Conservation (phyloP, 2,113 vertebrate genomes). For the Okapia johnstoni region DNA sequence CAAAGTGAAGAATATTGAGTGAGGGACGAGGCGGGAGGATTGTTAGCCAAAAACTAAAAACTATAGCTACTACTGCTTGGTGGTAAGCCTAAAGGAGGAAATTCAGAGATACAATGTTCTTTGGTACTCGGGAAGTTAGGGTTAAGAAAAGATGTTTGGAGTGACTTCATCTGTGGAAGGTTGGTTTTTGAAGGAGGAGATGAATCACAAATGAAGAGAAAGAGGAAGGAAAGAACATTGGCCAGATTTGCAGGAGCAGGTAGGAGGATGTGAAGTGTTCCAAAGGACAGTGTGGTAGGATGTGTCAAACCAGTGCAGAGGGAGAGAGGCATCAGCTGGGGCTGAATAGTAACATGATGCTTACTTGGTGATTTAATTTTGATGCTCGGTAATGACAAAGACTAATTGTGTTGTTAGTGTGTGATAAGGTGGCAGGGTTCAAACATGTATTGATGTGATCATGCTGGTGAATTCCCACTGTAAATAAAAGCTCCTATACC, state of each 20-base stretch:
- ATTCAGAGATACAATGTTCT: neutral
- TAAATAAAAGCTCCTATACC: neutral
- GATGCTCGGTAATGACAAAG: neutral
- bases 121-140: neutral
- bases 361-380: conserved; percentile 27
- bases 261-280: conserved; percentile 57
- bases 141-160: conserved; percentile 5
- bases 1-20: neutral
- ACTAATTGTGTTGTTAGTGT: neutral
- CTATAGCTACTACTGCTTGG: neutral
- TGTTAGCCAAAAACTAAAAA: neutral
- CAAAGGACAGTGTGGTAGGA: conserved; percentile 54
- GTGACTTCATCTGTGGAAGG: conserved; percentile 54
- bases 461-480: neutral
- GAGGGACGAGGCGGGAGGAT: neutral
- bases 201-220: conserved; percentile 64
- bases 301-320: conserved; percentile 37
- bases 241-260: conserved; percentile 58
- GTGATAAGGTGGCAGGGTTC: neutral
- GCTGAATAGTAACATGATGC: conserved; percentile 13
- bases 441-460: neutral
- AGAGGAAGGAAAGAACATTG: conserved; percentile 56
- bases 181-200: conserved; percentile 48
- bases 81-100: neutral
- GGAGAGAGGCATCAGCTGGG: conserved; percentile 12